A percentile compares a stretch with the other conserved stretches of the same genome.
Conservation (phyloP, 2,888 invertebrate genomes). For the Drosophila fulvimacula region DNA sequence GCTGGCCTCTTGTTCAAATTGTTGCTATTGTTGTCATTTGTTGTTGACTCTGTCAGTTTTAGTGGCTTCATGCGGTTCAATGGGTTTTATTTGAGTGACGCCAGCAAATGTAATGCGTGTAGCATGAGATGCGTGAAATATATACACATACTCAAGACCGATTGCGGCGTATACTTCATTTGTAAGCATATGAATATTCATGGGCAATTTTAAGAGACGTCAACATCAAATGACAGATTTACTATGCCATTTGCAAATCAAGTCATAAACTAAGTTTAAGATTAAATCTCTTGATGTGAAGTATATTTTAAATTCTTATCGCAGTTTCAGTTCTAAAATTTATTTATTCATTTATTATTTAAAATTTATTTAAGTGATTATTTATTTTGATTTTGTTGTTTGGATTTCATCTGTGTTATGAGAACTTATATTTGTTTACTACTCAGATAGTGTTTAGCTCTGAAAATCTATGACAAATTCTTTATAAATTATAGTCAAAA, state of each 20-base stretch:
- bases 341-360: background rate
- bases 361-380: background rate
- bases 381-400: background rate
- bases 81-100: constrained; percentile 54
- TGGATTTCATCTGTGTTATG: background rate
- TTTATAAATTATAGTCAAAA: background rate
- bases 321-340: background rate
- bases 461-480: background rate
- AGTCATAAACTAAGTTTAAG: background rate
- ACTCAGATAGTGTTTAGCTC: background rate
- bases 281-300: background rate
- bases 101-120: constrained; percentile 30
- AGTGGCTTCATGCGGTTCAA: constrained; percentile 68
- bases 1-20: constrained; percentile 34
- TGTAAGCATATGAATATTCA: constrained; percentile 23
- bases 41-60: constrained; percentile 64
- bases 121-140: constrained; percentile 24
- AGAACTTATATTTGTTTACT: background rate
- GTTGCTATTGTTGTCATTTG: constrained; percentile 10
- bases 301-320: background rate
- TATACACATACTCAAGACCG: background rate
- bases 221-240: background rate
- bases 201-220: constrained; percentile 8
- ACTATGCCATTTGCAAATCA: background rate
- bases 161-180: constrained; percentile 16